Conservation (phyloP, 2,888 invertebrate species). For the Lapara coniferarum region DNA sequence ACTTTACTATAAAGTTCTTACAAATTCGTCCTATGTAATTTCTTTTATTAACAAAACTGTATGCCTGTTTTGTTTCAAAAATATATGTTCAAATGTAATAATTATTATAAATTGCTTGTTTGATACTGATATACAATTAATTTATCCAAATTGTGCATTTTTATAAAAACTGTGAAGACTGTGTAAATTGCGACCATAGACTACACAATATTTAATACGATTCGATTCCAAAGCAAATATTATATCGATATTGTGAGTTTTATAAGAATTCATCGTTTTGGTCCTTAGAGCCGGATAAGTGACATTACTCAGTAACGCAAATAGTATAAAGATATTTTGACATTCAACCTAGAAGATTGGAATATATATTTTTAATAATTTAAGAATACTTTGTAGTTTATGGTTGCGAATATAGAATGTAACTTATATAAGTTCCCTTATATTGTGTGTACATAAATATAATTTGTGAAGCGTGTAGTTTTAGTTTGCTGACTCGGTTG, state of each 20-base stretch:
- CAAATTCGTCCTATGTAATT: not conserved
- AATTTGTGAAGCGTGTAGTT: conserved; percentile 37
- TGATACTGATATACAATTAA: not conserved
- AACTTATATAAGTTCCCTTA: conserved; percentile 15
- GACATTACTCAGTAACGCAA: not conserved
- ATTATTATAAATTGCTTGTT: not conserved
- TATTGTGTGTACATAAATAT: conserved; percentile 27
- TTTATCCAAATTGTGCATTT: conserved; percentile 4
- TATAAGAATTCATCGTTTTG: not conserved
- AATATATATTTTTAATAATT: not conserved
- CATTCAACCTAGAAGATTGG: too few species aligned
- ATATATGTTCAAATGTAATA: not conserved
- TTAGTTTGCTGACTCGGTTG: conserved; percentile 56
- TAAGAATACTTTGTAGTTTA: conserved; percentile 13
- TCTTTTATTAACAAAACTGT: not conserved
- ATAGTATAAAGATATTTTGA: too few species aligned
- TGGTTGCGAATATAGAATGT: not conserved
- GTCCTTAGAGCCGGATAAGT: not conserved
- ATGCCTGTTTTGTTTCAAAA: not conserved
- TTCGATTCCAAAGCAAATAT: too few species aligned
- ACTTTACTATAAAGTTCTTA: too few species aligned
- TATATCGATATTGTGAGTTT: not conserved
- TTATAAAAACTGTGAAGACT: not conserved
- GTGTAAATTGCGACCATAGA: not conserved
- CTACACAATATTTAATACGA: conserved; percentile 6